Evolutionary conservation across 1,140 invertebrate species (phyloP).

Genomic region (Scylla paramamosain): DNA sequence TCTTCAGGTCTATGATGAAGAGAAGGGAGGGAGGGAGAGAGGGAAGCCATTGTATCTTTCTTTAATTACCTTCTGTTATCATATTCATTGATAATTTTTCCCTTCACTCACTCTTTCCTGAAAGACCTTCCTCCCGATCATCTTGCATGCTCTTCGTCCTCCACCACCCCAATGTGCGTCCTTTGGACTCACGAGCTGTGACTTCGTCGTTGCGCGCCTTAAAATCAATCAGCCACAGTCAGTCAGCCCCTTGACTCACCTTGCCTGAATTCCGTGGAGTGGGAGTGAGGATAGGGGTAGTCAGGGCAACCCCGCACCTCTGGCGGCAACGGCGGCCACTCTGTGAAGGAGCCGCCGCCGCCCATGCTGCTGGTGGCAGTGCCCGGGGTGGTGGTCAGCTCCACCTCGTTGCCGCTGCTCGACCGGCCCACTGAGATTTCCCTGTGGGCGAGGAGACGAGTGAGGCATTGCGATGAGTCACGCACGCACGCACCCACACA

Average conservation of each 20-base stretch:
- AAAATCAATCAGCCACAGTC: too few relatives aligned
- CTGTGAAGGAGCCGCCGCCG: constrained; percentile 74
- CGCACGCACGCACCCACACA: not conserved
- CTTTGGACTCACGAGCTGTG: too few relatives aligned
- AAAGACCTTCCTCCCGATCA: not conserved
- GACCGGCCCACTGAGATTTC: constrained; percentile 75
- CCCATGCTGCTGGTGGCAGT: constrained; percentile 77
- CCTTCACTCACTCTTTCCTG: not conserved
- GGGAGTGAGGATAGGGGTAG: constrained; percentile 77
- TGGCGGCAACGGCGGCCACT: constrained; percentile 76
- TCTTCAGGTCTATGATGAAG: too few relatives aligned
- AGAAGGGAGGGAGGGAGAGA: too few relatives aligned
- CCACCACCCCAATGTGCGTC: too few relatives aligned
- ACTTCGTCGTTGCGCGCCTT: too few relatives aligned
- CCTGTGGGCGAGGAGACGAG: constrained; percentile 15
- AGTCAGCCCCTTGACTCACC: constrained; percentile 19
- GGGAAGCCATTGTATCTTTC: too few relatives aligned
- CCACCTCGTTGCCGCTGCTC: constrained; percentile 76
- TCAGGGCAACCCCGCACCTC: constrained; percentile 76
- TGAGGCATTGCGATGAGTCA: not conserved
- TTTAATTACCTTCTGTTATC: not conserved
- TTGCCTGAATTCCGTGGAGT: constrained; percentile 76
- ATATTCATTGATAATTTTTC: not conserved
- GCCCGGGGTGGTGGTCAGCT: constrained; percentile 77
- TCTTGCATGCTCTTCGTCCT: not conserved